Base-by-base conservation (phyloP, 1,140 invertebrate species). In the Elysia chlorotica region DNA sequence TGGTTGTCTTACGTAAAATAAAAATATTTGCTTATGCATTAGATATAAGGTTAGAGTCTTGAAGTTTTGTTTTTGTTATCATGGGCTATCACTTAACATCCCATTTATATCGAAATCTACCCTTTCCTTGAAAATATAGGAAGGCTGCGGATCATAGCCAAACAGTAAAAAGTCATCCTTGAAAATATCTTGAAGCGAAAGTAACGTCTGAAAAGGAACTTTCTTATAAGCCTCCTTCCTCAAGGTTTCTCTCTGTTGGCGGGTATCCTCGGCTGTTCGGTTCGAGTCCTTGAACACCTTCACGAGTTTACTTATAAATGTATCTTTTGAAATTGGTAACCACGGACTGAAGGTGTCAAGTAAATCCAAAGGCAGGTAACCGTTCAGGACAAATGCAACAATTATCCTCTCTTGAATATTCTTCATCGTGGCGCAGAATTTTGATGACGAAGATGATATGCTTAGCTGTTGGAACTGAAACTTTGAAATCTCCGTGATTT, bases 131-230 rank as follows among this genome's bases (percentile, higher is more conserved):
- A 74, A 74, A 57, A 74, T 57, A 5, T 69, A 37, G n/a, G 35
- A n/a, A 0, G 73, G 73, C 65, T 69, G 37, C 1, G 73, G 67
- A 23, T 74, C 61, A 37, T 74, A 74, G 14, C 73, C 73, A 36
- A 74, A 74, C 10, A 41, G 36, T 4, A 21, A 21, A 67, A 74
- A 74, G 28, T 74, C 73, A 0, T 53, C 23, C 25, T 35, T 69
- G 48, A 61, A 74, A 37, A 25, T 38, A 17, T 30, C 31, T 19
- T 48, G 25, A 31, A 74, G 21, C 35, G 48, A 17, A 19, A 48
- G 23, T 41, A 74, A 54, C 4, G 70, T 35, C 14, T 35, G 30
- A 3, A 53, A 17, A 5, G 38, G 73, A 3, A 74, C 23, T 1
- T 54, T 0, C 25, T 17, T 54, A 59, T 70, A 74, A 21, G 73